Percentiles rank a stretch among this genome's conserved stretches.
These are phyloP conservation scores for Cheirogaleus major DNA, from an alignment of 2,797 vertebrate genomes.

Conservation along the genomic window DNA sequence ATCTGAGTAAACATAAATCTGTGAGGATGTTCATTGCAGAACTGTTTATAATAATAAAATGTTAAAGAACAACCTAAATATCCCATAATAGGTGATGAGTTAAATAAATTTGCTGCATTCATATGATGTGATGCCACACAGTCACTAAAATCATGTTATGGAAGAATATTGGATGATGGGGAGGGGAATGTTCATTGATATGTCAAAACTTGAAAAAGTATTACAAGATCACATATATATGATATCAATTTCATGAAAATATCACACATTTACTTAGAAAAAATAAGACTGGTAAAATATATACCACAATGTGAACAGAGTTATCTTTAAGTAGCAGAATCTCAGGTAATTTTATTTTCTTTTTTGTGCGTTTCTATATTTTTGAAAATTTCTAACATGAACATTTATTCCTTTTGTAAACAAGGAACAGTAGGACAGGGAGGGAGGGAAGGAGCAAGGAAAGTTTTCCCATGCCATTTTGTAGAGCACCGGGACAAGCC, in stretches of 20 bases:
- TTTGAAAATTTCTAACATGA: background rate
- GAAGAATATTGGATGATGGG: background rate
- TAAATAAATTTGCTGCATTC: background rate
- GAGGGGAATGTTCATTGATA: background rate
- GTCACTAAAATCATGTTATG: background rate
- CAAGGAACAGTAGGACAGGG: background rate
- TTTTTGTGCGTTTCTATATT: background rate
- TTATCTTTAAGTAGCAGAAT: background rate
- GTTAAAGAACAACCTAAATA: background rate
- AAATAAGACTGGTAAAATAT: background rate
- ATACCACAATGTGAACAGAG: background rate
- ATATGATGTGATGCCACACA: background rate
- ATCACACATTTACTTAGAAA: background rate
- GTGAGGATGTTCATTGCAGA: background rate
- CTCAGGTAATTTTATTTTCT: background rate
- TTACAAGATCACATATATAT: background rate
- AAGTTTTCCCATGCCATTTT: background rate
- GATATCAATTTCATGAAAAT: background rate
- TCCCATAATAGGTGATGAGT: background rate
- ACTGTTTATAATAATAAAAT: background rate
- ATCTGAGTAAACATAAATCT: background rate
- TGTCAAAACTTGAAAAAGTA: background rate
- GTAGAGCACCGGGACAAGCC: background rate
- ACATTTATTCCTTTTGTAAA: background rate
- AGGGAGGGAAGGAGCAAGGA: background rate